Evolutionary conservation across 2,797 vertebrate species (phyloP).

Genomic region (Acanthurus lineatus): DNA sequence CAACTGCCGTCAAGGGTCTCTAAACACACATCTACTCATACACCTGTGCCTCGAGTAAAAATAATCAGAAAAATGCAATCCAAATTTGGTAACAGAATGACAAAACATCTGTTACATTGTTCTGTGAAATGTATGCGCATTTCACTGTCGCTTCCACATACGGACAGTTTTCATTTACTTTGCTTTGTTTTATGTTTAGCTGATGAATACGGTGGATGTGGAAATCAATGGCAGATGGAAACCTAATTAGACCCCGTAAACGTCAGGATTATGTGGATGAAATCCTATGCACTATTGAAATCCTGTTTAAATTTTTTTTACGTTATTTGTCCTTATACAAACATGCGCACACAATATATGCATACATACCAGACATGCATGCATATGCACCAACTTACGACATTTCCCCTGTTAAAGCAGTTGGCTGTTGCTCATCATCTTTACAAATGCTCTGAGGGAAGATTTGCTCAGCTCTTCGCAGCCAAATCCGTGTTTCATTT

Average conservation of each 20-base stretch:
- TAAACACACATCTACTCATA: slow-evolving; percentile 35
- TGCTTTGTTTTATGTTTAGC: slow-evolving; percentile 32
- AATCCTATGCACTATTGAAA: slow-evolving; percentile 24
- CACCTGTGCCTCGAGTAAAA: slow-evolving; percentile 49
- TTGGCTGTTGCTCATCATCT: slow-evolving; percentile 62
- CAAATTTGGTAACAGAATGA: slow-evolving; percentile 60
- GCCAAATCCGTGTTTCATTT: slow-evolving; percentile 74
- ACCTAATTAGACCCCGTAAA: slow-evolving; percentile 54
- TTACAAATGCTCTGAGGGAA: slow-evolving; percentile 68
- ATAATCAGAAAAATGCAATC: slow-evolving; percentile 38
- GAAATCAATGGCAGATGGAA: slow-evolving; percentile 61
- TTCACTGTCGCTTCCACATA: slow-evolving; percentile 29
- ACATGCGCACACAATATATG: slow-evolving; percentile 17
- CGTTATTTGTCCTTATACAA: neutral
- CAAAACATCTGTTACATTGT: slow-evolving; percentile 64
- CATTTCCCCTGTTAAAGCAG: slow-evolving; percentile 58
- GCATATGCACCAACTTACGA: slow-evolving; percentile 21
- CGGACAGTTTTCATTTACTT: slow-evolving; percentile 26
- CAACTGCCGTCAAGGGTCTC: slow-evolving; percentile 40
- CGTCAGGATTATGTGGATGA: slow-evolving; percentile 49
- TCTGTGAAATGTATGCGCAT: slow-evolving; percentile 35
- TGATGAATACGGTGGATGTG: slow-evolving; percentile 28
- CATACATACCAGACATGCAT: slow-evolving; percentile 24
- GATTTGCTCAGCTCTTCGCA: slow-evolving; percentile 64
- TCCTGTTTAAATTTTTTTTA: neutral